Conservation (phyloP, 2,113 vertebrate genomes). For the Chunga burmeisteri region DNA sequence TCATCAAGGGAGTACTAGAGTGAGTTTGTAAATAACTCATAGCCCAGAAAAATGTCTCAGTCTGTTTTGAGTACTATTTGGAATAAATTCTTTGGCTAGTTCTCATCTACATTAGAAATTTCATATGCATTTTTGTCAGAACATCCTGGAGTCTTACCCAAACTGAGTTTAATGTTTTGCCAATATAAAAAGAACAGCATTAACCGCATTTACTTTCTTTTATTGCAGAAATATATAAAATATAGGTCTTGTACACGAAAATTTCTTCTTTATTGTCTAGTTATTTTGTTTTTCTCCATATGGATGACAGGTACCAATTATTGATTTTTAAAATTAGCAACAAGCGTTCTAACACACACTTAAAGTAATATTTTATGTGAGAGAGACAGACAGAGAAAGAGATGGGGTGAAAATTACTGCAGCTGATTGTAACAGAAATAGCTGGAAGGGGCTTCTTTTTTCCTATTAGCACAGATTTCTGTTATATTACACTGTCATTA, state of each 20-base stretch:
- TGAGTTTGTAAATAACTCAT: neutral
- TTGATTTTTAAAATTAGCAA: slow-evolving; percentile 71
- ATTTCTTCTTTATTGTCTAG: slow-evolving; percentile 4
- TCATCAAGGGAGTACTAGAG: neutral
- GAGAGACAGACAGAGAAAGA: slow-evolving; percentile 31
- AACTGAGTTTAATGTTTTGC: neutral
- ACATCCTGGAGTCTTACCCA: neutral
- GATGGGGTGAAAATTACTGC: slow-evolving; percentile 47
- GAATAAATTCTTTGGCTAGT: neutral
- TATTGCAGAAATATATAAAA: slow-evolving; percentile 31
- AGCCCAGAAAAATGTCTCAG: neutral
- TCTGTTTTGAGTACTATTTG: neutral
- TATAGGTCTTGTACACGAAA: neutral
- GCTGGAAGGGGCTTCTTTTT: slow-evolving; percentile 64
- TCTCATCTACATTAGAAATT: neutral
- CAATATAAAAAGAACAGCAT: neutral
- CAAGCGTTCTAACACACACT: slow-evolving; percentile 42
- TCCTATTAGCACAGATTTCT: slow-evolving; percentile 65
- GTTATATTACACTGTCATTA: slow-evolving; percentile 63
- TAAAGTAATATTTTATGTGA: slow-evolving; percentile 54
- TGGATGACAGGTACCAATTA: slow-evolving; percentile 57
- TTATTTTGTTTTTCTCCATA: slow-evolving; percentile 46
- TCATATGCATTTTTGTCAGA: neutral
- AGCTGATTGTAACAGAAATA: slow-evolving; percentile 59
- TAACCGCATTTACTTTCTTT: neutral